These are phyloP conservation scores for Pectinophora gossypiella DNA, from an alignment of 1,140 invertebrate species.

Conservation along the genomic window DNA sequence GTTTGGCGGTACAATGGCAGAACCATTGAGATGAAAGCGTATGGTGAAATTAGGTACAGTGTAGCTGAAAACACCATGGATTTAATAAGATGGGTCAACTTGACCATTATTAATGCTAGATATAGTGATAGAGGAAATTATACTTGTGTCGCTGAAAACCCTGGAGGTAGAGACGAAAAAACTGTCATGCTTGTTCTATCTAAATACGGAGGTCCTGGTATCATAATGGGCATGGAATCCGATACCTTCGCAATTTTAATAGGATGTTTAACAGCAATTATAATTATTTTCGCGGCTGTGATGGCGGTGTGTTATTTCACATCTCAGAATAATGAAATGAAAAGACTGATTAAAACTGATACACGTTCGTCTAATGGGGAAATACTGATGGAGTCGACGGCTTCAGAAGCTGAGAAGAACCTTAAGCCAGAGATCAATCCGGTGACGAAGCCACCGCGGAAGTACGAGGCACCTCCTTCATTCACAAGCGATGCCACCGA, in stretches of 20 bases:
- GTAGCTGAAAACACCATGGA: constrained; percentile 70
- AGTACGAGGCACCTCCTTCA: constrained; percentile 79
- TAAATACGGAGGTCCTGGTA: constrained; percentile 62
- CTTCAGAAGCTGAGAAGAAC: constrained; percentile 84
- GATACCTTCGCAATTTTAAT: constrained; percentile 74
- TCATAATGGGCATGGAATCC: constrained; percentile 56
- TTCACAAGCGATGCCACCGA: constrained; percentile 82
- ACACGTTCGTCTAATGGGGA: constrained; percentile 79
- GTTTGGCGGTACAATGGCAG: constrained; percentile 82
- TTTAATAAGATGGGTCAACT: constrained; percentile 82
- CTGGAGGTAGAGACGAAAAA: constrained; percentile 86
- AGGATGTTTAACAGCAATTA: constrained; percentile 67
- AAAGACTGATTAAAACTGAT: constrained; percentile 77
- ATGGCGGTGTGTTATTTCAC: constrained; percentile 80
- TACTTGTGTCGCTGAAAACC: constrained; percentile 89
- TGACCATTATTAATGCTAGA: constrained; percentile 83
- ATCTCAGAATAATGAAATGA: constrained; percentile 76
- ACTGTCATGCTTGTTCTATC: constrained; percentile 81
- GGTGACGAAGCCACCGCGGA: constrained; percentile 83
- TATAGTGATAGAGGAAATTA: constrained; percentile 90
- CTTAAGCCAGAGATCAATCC: constrained; percentile 87
- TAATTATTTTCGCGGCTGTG: constrained; percentile 78
- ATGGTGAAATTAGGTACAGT: constrained; percentile 73
- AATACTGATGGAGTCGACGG: constrained; percentile 76
- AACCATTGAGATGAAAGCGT: constrained; percentile 76